Evolutionary conservation across 2,113 vertebrate species (phyloP).

Genomic region (Rynchops niger): DNA sequence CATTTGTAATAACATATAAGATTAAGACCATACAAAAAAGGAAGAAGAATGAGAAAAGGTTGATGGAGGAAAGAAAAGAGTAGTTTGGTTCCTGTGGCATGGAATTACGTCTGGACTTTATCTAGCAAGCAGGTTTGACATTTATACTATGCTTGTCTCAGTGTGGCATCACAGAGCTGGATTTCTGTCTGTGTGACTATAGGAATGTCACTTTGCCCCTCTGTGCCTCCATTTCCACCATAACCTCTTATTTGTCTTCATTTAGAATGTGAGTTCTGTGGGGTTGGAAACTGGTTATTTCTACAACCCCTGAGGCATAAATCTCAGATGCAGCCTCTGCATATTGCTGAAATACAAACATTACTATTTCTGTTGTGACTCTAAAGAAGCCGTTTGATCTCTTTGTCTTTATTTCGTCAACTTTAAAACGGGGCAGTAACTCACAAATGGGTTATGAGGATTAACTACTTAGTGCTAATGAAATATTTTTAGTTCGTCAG

Average conservation of each 20-base stretch:
- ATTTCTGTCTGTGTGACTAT: not conserved
- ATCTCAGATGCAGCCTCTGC: not conserved
- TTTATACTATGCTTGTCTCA: conserved; percentile 19
- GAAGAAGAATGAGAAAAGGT: not conserved
- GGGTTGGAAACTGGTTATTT: not conserved
- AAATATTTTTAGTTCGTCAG: not conserved
- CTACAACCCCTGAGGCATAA: not conserved
- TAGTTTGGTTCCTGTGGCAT: not conserved
- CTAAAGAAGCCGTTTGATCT: not conserved
- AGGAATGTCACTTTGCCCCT: not conserved
- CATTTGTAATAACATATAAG: not conserved
- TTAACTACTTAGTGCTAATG: not conserved
- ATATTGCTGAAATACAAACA: not conserved
- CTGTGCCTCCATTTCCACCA: not conserved
- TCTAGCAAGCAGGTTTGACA: conserved; percentile 21
- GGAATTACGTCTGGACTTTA: not conserved
- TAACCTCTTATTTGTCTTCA: not conserved
- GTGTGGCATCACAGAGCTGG: not conserved
- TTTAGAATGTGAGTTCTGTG: not conserved
- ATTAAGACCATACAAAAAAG: not conserved
- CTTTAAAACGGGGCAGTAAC: not conserved
- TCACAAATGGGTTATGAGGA: not conserved
- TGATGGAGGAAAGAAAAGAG: not conserved
- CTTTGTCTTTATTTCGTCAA: not conserved
- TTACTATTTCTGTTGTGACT: not conserved